These are phyloP conservation scores for Drosophila prolongata DNA, from an alignment of 2,888 invertebrate genomes.

Conservation along the genomic window DNA sequence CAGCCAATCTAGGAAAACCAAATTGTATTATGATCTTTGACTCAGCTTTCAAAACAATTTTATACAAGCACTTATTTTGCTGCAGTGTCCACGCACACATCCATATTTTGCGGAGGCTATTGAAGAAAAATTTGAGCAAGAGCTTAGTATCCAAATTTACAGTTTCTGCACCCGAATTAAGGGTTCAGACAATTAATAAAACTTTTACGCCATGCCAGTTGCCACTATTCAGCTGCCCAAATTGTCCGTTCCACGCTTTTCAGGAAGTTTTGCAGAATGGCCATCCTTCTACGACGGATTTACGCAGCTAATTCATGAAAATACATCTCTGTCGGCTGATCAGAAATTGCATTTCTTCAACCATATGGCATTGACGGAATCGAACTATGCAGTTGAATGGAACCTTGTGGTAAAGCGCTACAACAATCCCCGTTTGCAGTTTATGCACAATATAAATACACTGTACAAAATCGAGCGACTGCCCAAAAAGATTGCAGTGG, in stretches of 20 bases:
- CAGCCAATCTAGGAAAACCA: background rate
- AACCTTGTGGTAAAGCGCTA: too few relatives aligned
- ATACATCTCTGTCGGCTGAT: background rate
- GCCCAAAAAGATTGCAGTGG: background rate
- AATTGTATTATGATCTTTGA: background rate
- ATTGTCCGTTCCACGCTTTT: background rate
- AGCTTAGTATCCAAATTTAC: background rate
- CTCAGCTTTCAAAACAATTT: background rate
- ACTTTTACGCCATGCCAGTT: background rate
- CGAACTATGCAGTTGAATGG: too few relatives aligned
- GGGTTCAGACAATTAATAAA: background rate
- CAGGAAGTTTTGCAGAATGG: background rate
- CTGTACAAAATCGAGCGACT: background rate
- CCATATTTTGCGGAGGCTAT: background rate
- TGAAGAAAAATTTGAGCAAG: conserved; percentile 1
- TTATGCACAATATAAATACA: background rate
- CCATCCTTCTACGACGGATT: background rate
- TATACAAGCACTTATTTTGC: background rate
- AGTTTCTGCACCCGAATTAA: background rate
- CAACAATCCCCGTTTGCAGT: background rate
- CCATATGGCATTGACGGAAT: too few relatives aligned
- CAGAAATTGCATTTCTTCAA: background rate
- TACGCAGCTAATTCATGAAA: background rate
- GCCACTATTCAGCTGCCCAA: background rate
- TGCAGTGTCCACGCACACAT: background rate